These are phyloP conservation scores for Rhynchonema sp. DNA, from an alignment of 2,888 invertebrate genomes.

Conservation along the genomic window DNA sequence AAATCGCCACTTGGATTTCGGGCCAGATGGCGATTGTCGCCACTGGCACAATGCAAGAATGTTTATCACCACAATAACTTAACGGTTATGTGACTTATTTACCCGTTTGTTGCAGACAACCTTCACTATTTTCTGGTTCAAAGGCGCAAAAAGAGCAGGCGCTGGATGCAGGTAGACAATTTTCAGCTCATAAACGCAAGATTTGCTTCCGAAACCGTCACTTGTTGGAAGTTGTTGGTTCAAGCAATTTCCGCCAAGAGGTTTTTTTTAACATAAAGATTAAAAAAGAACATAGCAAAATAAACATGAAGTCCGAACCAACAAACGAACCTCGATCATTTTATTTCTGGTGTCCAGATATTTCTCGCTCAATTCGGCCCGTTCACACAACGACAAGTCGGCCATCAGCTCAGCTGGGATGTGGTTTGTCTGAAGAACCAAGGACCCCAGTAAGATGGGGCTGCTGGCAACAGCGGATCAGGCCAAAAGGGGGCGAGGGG, in stretches of 20 bases:
- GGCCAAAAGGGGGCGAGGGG: no score
- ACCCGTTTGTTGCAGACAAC: no score
- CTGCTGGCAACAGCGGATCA: no score
- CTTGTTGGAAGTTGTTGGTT: neutral
- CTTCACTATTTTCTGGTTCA: no score
- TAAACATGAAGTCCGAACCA: neutral
- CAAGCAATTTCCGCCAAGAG: neutral
- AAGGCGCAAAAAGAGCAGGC: no score
- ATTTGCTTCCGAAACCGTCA: neutral
- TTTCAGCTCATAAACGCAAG: no score
- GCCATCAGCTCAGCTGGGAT: constrained; percentile 16
- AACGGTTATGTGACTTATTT: no score
- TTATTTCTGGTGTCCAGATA: constrained; percentile 6
- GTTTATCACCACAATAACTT: neutral
- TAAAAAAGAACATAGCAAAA: neutral
- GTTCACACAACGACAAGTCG: constrained; percentile 15
- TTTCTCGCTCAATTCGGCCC: constrained; percentile 9
- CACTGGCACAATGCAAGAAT: neutral
- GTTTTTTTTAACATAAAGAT: constrained; percentile 1
- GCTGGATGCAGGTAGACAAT: no score
- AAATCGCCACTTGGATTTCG: neutral
- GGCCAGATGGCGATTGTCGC: neutral
- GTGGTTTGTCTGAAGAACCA: neutral
- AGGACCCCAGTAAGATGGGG: no score
- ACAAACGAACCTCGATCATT: constrained; percentile 7